Evolutionary conservation across 2,888 invertebrate genomes (phyloP).

Genomic region (Parnassius apollo): DNA sequence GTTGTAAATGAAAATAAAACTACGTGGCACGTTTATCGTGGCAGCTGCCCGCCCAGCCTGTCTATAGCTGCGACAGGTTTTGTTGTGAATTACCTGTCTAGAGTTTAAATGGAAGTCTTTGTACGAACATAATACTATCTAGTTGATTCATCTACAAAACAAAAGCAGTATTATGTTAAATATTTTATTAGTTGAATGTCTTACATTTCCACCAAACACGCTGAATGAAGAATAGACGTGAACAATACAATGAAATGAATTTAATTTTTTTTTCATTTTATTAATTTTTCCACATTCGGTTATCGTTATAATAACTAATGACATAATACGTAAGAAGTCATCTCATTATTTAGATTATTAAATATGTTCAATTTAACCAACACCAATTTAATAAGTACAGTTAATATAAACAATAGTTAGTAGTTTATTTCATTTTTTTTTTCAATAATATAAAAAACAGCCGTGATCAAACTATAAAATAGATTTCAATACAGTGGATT

Average conservation of each 20-base stretch:
- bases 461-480: background rate
- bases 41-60: too few species aligned
- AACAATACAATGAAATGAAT: slow-evolving; percentile 62
- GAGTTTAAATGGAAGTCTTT: too few species aligned
- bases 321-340: slow-evolving; percentile 43
- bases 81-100: too few species aligned
- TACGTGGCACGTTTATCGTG: background rate
- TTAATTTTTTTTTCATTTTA: slow-evolving; percentile 43
- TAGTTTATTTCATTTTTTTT: background rate
- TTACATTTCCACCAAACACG: slow-evolving; percentile 70
- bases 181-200: slow-evolving; percentile 65
- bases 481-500: background rate
- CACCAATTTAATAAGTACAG: background rate
- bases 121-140: too few species aligned
- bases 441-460: background rate
- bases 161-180: slow-evolving; percentile 45
- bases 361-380: slow-evolving; percentile 37
- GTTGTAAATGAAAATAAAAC: too few species aligned
- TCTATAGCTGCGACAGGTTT: too few species aligned
- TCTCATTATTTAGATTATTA: slow-evolving; percentile 74
- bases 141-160: slow-evolving; percentile 31
- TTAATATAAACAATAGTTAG: slow-evolving; percentile 23
- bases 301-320: slow-evolving; percentile 60
- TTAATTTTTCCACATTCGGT: slow-evolving; percentile 53
- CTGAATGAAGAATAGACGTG: slow-evolving; percentile 68